These are phyloP conservation scores for Ischnus inquisitorius DNA, from an alignment of 2,888 invertebrate species.

Conservation along the genomic window DNA sequence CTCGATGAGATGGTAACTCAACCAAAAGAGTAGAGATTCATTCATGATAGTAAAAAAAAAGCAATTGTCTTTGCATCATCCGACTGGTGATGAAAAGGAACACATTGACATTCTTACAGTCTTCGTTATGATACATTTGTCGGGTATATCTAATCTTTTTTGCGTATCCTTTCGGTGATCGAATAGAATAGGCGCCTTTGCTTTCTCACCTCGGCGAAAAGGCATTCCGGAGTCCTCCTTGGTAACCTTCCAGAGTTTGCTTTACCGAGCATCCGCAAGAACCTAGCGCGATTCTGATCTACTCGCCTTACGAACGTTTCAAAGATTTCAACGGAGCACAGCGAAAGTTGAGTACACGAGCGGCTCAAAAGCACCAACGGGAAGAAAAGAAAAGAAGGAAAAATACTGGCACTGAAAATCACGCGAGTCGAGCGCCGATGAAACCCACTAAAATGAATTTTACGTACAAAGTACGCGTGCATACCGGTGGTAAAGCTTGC, in stretches of 20 bases:
- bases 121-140: too few relatives aligned
- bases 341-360: neutral
- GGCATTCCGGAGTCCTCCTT: slow-evolving; percentile 66
- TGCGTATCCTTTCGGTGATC: neutral
- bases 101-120: too few relatives aligned
- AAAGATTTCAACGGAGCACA: slow-evolving; percentile 43
- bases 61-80: too few relatives aligned
- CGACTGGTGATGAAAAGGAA: too few relatives aligned
- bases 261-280: neutral
- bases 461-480: neutral
- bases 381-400: slow-evolving; percentile 7
- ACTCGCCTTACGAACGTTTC: slow-evolving; percentile 18
- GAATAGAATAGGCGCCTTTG: slow-evolving; percentile 29
- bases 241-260: slow-evolving; percentile 77
- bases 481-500: slow-evolving; percentile 13
- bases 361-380: neutral
- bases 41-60: too few relatives aligned
- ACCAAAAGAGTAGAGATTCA: too few relatives aligned
- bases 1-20: too few relatives aligned
- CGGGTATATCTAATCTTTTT: neutral
- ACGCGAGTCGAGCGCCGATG: too few relatives aligned
- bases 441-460: too few relatives aligned
- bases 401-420: neutral
- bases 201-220: neutral
- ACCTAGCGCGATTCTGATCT: neutral